Conservation (phyloP, 2,113 vertebrate genomes). For the Ibidorhyncha struthersii region DNA sequence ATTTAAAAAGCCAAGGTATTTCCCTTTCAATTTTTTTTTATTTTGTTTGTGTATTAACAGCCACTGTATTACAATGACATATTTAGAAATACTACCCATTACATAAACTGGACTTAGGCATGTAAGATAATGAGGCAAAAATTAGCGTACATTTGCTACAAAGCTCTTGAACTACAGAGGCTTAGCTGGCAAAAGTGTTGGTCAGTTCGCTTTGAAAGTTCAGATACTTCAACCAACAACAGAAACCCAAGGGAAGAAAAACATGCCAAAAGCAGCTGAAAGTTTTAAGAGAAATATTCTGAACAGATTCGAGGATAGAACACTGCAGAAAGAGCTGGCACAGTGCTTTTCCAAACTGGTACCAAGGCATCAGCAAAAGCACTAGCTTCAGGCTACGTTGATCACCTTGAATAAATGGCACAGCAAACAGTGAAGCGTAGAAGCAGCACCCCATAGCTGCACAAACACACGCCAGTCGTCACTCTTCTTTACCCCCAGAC, state of each 20-base stretch:
- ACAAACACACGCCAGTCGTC: neutral
- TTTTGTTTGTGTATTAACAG: neutral
- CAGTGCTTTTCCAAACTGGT: neutral
- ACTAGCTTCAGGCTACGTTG: neutral
- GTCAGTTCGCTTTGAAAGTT: neutral
- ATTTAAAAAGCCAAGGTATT: neutral
- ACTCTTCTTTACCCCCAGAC: neutral
- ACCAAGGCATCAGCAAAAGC: neutral
- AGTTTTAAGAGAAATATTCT: neutral
- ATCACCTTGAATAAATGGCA: neutral
- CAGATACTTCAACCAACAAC: neutral
- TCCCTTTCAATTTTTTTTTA: neutral
- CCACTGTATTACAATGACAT: neutral
- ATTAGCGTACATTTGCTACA: neutral
- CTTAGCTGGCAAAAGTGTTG: neutral
- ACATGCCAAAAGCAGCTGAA: neutral
- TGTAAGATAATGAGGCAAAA: neutral
- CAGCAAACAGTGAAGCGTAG: neutral
- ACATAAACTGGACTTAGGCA: neutral
- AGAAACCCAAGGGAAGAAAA: neutral
- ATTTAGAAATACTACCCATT: neutral
- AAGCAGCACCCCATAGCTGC: neutral
- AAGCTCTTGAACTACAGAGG: neutral
- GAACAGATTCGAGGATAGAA: neutral
- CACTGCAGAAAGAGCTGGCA: neutral